These are phyloP conservation scores for Drosophila micromelanica DNA, from an alignment of 1,140 invertebrate genomes.

Conservation along the genomic window DNA sequence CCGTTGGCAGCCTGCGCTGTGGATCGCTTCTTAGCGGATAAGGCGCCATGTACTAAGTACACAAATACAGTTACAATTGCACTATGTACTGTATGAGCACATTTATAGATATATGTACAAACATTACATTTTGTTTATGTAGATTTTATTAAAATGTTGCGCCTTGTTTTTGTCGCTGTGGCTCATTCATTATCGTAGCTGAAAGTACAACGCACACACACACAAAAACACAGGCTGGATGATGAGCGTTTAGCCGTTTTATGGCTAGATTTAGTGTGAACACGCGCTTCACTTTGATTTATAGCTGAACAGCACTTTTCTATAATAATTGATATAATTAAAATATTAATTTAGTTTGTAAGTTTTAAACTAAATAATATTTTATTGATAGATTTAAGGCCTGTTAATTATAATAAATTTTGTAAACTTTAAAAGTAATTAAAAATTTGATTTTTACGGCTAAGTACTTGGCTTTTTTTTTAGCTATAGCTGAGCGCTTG, in stretches of 20 bases:
- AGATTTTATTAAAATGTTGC: constrained; percentile 39
- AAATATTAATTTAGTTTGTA: too few relatives aligned
- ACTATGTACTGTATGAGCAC: constrained; percentile 4
- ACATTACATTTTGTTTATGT: constrained; percentile 17
- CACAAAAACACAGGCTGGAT: constrained; percentile 6
- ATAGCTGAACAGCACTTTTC: too few relatives aligned
- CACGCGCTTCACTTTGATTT: too few relatives aligned
- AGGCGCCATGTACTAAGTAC: constrained; percentile 44
- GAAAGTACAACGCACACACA: constrained; percentile 41
- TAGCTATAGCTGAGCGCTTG: background rate
- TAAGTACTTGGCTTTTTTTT: constrained; percentile 4
- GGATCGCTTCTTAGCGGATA: constrained; percentile 65
- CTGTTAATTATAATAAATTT: too few relatives aligned
- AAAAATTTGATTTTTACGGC: too few relatives aligned
- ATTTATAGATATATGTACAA: background rate
- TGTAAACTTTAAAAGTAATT: too few relatives aligned
- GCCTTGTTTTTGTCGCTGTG: constrained; percentile 35
- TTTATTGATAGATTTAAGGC: too few relatives aligned
- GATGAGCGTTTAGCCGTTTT: constrained; percentile 15
- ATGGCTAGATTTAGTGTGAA: constrained; percentile 1
- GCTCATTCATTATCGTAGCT: constrained; percentile 54
- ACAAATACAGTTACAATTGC: background rate
- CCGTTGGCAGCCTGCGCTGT: constrained; percentile 1
- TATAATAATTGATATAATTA: too few relatives aligned
- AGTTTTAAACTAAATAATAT: too few relatives aligned